phyloP scores from a whole-genome alignment of 2,113 vertebrate genomes.

The Ctenomys sociabilis region DNA sequence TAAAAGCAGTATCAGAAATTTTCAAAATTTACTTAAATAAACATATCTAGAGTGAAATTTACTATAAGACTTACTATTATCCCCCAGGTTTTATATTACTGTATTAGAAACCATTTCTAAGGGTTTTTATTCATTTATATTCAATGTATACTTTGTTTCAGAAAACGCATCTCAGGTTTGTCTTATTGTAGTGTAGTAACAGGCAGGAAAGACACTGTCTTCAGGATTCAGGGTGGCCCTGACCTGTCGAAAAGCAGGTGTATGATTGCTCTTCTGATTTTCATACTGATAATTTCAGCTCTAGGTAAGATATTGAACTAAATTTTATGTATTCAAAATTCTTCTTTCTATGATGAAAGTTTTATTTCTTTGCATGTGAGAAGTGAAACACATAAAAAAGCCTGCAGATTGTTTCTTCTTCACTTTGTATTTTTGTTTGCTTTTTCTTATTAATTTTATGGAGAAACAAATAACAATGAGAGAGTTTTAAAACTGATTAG shows the following conservation, averaged over 20 bases:
- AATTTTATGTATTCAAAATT: not conserved
- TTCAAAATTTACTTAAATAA: not conserved
- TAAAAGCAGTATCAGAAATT: slow-evolving; percentile 2
- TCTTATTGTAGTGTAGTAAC: not conserved
- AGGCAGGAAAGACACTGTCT: accelerated
- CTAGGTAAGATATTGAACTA: not conserved
- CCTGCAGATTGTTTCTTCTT: not conserved
- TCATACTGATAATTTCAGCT: not conserved
- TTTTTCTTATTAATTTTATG: no score
- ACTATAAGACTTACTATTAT: not conserved
- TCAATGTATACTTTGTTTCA: not conserved
- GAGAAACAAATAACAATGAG: no score
- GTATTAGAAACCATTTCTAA: not conserved
- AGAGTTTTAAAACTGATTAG: no score
- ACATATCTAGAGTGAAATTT: not conserved
- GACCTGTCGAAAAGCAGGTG: not conserved
- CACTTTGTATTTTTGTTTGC: no score
- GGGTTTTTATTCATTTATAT: not conserved
- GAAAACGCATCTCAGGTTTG: not conserved
- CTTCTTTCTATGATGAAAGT: not conserved
- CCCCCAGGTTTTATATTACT: not conserved
- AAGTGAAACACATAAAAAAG: not conserved
- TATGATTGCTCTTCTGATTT: not conserved
- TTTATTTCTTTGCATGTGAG: not conserved
- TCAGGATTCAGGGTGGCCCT: not conserved